Base-by-base conservation (phyloP, 23 tunicate species). In the Oikopleura dioica region DNA sequence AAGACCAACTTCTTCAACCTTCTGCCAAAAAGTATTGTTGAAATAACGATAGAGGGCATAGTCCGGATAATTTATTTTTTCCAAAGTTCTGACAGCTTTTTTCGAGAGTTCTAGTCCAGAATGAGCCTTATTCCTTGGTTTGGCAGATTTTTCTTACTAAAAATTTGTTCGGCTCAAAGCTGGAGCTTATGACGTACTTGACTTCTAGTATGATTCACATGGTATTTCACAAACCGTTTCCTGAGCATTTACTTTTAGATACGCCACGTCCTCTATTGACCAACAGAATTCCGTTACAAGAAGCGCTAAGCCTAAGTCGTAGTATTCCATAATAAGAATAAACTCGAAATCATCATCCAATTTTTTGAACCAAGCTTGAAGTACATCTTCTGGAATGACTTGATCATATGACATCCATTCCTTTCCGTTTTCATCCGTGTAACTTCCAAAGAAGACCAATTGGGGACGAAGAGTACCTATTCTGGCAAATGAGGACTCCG, bases 181-280 rank as follows among this genome's bases (percentile, higher is more conserved):
- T n/a, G n/a, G n/a, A n/a, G n/a, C n/a, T n/a, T n/a, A n/a, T n/a
- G n/a, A n/a, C n/a, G n/a, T n/a, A n/a, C n/a, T n/a, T n/a, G n/a
- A n/a, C n/a, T n/a, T n/a, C n/a, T n/a, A n/a, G n/a, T n/a, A n/a
- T n/a, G n/a, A n/a, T n/a, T n/a, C n/a, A n/a, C n/a, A n/a, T n/a
- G n/a, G n/a, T n/a, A n/a, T n/a, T n/a, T n/a, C n/a, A n/a, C n/a
- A n/a, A n/a, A n/a, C n/a, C n/a, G n/a, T n/a, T n/a, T n/a, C n/a
- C 26, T 63, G 72, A 2, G 72, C 72, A 63, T 63, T 63, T 5
- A 63, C 72, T 28, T 63, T 63, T 23, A 63, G 72, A 63, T 63
- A 63, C 16, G 26, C 72, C 72, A 63, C 72, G 33, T 63, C 72
- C 4, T 63, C 72, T 2, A 63, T 63, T 2, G 29, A 16, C 72